Evolutionary conservation across 1,140 invertebrate genomes (phyloP), one percentile per base, ranked within the genome.

Genomic region (Drosophila sechellia): DNA sequence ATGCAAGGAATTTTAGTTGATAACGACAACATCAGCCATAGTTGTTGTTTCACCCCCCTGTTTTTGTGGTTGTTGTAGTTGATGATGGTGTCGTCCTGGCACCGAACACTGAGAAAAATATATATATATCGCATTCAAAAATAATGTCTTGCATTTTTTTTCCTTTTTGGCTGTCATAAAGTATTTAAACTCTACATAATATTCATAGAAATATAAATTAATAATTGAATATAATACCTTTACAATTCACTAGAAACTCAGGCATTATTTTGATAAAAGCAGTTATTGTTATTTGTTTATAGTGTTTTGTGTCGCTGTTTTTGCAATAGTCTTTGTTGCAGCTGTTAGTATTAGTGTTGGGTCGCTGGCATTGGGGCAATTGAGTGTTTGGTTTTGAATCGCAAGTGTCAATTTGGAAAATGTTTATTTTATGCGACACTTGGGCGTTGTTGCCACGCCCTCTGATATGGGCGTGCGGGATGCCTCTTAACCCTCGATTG

Each of bases 381-480:
- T 70, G 83, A 79, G 71, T 83, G 84, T 83, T 89, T 87, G 84
- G 83, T 63, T 87, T 79, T 87, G 84, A 89, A 87, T 89, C 72
- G 79, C 64, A 89, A 87, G 84, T 87, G 83, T 87, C 83, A 87
- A 89, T 87, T 87, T 87, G 66, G 76, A 73, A 89, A 87, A 89
- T 87, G 84, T 83, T 87, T 87, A 83, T 87, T 87, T 87, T 89
- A 87, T 79, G 76, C 76, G 50, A 61, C 71, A 71, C 76, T 85
- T 77, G 68, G 71, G 76, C 50, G 77, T 58, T 65, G 46, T 55
- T 70, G 57, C 60, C 75, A 79, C 78, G 61, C 75, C 74, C 60
- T 17, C 54, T 43, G 35, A 64, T 61, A 69, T 3, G 12, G 11
- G 1, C 48, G 27, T 49, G 3, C 4, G 45, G 45, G n/a, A 42